A percentile compares a stretch with the other conserved stretches of the same genome.
Evolutionary conservation across 2,888 invertebrate species (phyloP).

Genomic region (Eulithis testata): DNA sequence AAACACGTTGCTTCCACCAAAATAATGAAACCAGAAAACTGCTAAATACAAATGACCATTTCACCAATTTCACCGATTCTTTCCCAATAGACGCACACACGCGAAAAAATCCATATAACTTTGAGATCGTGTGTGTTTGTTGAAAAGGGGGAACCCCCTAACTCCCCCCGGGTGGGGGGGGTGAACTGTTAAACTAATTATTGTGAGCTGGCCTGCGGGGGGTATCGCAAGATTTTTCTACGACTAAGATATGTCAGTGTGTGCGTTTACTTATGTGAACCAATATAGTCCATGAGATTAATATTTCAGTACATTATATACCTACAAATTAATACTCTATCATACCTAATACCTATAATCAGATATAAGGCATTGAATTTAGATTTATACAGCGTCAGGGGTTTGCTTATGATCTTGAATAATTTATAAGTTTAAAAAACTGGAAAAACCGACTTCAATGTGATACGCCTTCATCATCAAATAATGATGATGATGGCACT

Average conservation of each 20-base stretch:
- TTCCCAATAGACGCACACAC: constrained; percentile 55
- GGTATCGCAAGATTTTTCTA: constrained; percentile 64
- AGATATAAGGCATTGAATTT: no score
- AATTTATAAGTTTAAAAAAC: no score
- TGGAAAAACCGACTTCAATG: no score
- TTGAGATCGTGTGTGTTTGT: constrained; percentile 50
- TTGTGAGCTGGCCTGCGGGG: constrained; percentile 59
- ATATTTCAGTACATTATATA: constrained; percentile 21
- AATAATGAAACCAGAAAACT: constrained; percentile 28
- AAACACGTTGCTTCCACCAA: constrained; percentile 10
- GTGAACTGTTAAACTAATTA: constrained; percentile 74
- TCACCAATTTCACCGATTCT: constrained; percentile 55
- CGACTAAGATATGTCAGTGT: constrained; percentile 50
- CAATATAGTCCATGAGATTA: constrained; percentile 23
- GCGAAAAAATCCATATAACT: constrained; percentile 50
- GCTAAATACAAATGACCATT: constrained; percentile 52
- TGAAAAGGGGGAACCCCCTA: constrained; percentile 44
- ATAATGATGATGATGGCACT: no score
- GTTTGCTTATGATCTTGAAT: no score
- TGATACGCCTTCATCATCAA: no score
- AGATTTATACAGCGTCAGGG: background rate
- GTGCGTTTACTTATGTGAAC: constrained; percentile 36
- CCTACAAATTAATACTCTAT: no score
- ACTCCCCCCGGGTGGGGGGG: constrained; percentile 47
- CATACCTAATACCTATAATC: no score